Evolutionary conservation across 2,113 vertebrate species (phyloP), one percentile per base, ranked within the genome.

Genomic region (Oxygymnocypris stewartii): DNA sequence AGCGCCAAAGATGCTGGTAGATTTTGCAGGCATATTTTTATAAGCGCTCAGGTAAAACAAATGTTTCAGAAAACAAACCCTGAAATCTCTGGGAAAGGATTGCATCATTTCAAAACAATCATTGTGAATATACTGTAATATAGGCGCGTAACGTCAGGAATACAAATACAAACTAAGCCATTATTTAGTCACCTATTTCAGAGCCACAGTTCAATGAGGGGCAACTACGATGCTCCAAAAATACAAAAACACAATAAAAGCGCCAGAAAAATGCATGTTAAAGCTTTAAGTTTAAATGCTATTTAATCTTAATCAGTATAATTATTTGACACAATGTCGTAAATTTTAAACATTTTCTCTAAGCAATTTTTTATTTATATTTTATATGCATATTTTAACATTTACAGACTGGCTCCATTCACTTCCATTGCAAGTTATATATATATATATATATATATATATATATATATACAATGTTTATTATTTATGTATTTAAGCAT

Each of bases 41-140:
- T 18, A 51, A 49, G 42, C 49, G 4, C 49, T 79, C 35, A 2
- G 5, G 78, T 61, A 42, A 80, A 80, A 61, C 35, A 42, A 37
- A 2, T 25, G 28, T 61, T 61, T 80, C 35, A 42, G 54, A 61
- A 61, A 63, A 61, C 13, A 12, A 35, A 47, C 6, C 16, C 47
- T 74, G 69, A n/a, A 37, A 59, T 59, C 35, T 42, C 4, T 74
- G 6, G 11, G 4, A 23, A 59, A 42, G 6, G 18, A 54, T 83
- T 83, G 25, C 81, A 73, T 54, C 81, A 74, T n/a, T 25, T 57
- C 51, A 57, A 6, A 47, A 84, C 44, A 51, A 37, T 54, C 47
- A 18, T 5, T 8, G 12, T 57, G 31, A 73, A 57, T 57, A 25
- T 35, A 42, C 13, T 49, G 13, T 49, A 49, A 40, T 40, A 25